Percentiles rank a stretch among this genome's conserved stretches.
Conservation (phyloP, 2,888 invertebrate genomes). For the Lithophane socia region DNA sequence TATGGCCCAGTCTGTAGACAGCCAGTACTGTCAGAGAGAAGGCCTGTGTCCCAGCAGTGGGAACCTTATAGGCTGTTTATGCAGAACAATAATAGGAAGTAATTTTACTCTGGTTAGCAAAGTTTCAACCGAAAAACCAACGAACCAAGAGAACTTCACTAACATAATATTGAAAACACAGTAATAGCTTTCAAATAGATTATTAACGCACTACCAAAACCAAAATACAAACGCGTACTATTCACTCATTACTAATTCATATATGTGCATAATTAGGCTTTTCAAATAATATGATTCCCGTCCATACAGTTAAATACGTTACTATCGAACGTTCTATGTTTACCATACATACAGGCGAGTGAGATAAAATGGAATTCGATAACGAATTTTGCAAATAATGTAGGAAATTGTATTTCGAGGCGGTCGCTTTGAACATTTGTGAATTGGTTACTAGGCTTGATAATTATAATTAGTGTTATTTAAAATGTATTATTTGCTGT, state of each 20-base stretch:
- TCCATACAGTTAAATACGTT: slow-evolving; percentile 35
- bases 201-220: slow-evolving; percentile 24
- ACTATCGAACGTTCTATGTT: slow-evolving; percentile 33
- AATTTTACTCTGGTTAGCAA: too few species aligned
- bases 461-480: slow-evolving; percentile 42
- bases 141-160: slow-evolving; percentile 2
- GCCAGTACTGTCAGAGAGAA: too few species aligned
- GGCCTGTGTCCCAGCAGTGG: background rate
- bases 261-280: slow-evolving; percentile 62
- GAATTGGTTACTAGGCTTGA: slow-evolving; percentile 33
- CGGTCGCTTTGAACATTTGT: slow-evolving; percentile 27
- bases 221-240: slow-evolving; percentile 32
- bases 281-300: slow-evolving; percentile 58
- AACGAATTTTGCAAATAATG: slow-evolving; percentile 43
- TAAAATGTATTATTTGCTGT: slow-evolving; percentile 16
- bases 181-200: slow-evolving; percentile 30
- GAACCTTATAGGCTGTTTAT: background rate
- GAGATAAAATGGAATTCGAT: slow-evolving; percentile 52
- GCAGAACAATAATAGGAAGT: too few species aligned
- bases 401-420: slow-evolving; percentile 44
- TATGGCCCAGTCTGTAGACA: background rate
- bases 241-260: slow-evolving; percentile 58
- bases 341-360: slow-evolving; percentile 17
- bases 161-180: slow-evolving; percentile 1
- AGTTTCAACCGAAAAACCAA: background rate